phyloP scores from a whole-genome alignment of 2,888 invertebrate species.

The Kuschelorhynchus macadamiae region DNA sequence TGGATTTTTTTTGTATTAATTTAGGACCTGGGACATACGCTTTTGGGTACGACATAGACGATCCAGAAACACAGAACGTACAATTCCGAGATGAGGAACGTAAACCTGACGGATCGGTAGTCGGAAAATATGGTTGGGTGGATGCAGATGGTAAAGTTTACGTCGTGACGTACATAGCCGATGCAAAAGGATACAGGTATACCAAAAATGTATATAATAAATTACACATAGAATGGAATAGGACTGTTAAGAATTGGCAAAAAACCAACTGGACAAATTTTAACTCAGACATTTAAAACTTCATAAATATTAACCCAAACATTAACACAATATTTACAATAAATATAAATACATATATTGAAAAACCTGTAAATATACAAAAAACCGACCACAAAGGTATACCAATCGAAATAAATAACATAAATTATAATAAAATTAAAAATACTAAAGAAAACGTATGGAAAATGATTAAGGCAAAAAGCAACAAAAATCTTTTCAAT shows the following conservation, averaged over 20 bases:
- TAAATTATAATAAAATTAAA: neutral
- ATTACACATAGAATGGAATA: too few species aligned
- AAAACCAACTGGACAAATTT: too few species aligned
- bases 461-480: neutral
- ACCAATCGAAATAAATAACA: too few species aligned
- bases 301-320: too few species aligned
- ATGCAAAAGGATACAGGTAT: constrained; percentile 79
- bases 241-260: too few species aligned
- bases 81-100: constrained; percentile 82
- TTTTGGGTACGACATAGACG: constrained; percentile 81
- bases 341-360: too few species aligned
- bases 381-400: too few species aligned
- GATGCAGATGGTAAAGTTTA: constrained; percentile 76
- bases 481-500: neutral
- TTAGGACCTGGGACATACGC: constrained; percentile 78
- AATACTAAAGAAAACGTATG: neutral
- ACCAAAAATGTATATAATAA: too few species aligned
- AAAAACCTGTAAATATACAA: too few species aligned
- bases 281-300: too few species aligned
- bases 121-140: constrained; percentile 81
- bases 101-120: constrained; percentile 79
- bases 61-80: constrained; percentile 75
- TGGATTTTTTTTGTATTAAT: too few species aligned
- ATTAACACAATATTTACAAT: too few species aligned
- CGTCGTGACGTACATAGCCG: constrained; percentile 77